These are phyloP conservation scores for Raja brachyura DNA, from an alignment of 2,113 vertebrate species.

Conservation along the genomic window DNA sequence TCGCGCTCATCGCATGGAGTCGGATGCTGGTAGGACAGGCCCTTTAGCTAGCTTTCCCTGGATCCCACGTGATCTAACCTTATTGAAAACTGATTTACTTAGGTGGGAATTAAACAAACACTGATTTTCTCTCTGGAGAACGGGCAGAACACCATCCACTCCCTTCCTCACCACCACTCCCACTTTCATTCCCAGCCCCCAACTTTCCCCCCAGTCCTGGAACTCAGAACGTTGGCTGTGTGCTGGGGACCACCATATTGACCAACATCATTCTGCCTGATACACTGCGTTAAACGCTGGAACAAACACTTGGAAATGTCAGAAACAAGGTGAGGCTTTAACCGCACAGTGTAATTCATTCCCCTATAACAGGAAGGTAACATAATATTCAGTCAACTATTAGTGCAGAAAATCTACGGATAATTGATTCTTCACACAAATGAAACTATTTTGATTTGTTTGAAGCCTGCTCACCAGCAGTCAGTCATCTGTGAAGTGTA, in stretches of 20 bases:
- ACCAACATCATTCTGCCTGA: not conserved
- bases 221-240: not conserved
- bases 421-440: slow-evolving; percentile 33
- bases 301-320: slow-evolving; percentile 27
- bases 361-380: slow-evolving; percentile 22
- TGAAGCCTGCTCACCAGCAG: not conserved
- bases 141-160: not conserved
- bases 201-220: not conserved
- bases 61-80: too few species aligned
- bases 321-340: not conserved
- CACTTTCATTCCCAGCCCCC: too few species aligned
- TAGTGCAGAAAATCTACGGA: slow-evolving; percentile 20
- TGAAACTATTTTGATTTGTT: slow-evolving; percentile 10
- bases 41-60: too few species aligned
- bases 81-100: not conserved
- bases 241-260: not conserved
- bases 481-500: slow-evolving; percentile 24
- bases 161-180: too few species aligned
- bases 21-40: too few species aligned
- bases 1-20: too few species aligned
- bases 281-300: not conserved
- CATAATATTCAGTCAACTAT: slow-evolving; percentile 26
- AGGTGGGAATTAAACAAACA: not conserved
- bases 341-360: slow-evolving; percentile 17
- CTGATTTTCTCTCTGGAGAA: not conserved